phyloP scores from a whole-genome alignment of 2,888 invertebrate genomes.

The Orchesellides sinensis region DNA sequence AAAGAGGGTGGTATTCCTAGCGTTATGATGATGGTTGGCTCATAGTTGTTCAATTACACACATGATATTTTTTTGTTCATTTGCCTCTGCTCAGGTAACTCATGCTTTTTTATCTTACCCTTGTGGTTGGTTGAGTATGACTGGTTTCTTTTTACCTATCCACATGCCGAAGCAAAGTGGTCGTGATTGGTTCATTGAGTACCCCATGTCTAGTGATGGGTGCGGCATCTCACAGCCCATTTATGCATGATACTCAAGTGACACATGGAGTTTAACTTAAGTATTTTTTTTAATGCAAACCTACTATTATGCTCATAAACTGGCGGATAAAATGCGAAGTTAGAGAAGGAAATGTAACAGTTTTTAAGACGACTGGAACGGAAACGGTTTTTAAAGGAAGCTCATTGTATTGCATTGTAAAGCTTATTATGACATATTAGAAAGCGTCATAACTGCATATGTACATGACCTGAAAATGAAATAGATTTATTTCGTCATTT shows the following conservation, averaged over 20 bases:
- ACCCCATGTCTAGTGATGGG: constrained; percentile 70
- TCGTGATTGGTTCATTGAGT: constrained; percentile 68
- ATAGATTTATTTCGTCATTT: no score
- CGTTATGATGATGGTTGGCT: constrained; percentile 44
- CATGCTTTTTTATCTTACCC: constrained; percentile 25
- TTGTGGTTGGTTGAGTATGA: constrained; percentile 45
- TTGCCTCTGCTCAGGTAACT: constrained; percentile 23
- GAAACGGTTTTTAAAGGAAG: no score
- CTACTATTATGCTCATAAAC: no score
- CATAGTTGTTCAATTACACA: constrained; percentile 33
- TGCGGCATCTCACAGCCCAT: constrained; percentile 62
- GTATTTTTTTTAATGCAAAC: no score
- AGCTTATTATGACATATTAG: no score
- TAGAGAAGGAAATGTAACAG: background rate
- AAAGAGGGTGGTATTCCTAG: constrained; percentile 33
- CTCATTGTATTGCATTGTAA: no score
- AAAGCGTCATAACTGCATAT: no score
- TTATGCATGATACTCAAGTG: constrained; percentile 7
- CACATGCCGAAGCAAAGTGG: constrained; percentile 31
- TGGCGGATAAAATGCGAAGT: background rate
- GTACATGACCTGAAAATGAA: no score
- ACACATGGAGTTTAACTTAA: constrained; percentile 1
- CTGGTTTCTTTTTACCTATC: constrained; percentile 35
- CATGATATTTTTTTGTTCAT: constrained; percentile 18
- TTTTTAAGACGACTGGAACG: no score